Percentiles rank a stretch among this genome's conserved stretches.
These are phyloP conservation scores for Catotricha subobsoleta DNA, from an alignment of 2,888 invertebrate genomes.

Conservation along the genomic window DNA sequence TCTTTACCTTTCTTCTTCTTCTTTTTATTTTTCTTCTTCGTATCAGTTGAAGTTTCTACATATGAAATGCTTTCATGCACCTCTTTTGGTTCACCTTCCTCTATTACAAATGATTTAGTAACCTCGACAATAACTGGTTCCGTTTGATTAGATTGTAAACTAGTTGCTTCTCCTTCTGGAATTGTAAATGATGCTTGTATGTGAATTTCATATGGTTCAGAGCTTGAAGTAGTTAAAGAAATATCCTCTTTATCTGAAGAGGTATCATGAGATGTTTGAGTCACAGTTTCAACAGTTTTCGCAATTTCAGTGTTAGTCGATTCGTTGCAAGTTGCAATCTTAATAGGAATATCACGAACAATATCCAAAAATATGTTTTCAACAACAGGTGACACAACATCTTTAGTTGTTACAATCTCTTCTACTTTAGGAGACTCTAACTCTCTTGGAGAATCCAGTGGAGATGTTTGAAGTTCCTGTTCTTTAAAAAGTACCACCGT, in stretches of 20 bases:
- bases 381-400: constrained; percentile 25
- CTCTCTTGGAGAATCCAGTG: constrained; percentile 12
- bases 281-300: constrained; percentile 20
- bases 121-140: constrained; percentile 15
- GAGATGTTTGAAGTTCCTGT: constrained; percentile 19
- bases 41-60: constrained; percentile 27
- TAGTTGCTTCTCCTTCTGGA: constrained; percentile 34
- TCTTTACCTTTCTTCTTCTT: constrained; percentile 7
- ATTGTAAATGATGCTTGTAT: constrained; percentile 41
- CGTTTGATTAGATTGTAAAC: constrained; percentile 24
- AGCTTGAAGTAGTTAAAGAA: constrained; percentile 18
- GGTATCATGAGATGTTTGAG: constrained; percentile 8
- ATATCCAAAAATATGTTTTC: constrained; percentile 21
- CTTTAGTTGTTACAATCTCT: constrained; percentile 13
- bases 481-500: constrained; percentile 10
- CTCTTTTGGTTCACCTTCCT: constrained; percentile 15
- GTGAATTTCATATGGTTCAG: constrained; percentile 25
- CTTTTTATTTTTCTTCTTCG: constrained; percentile 23
- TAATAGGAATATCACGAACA: constrained; percentile 20
- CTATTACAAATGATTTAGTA: constrained; percentile 12
- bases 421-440: constrained; percentile 9
- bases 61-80: constrained; percentile 17
- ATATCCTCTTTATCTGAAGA: constrained; percentile 19
- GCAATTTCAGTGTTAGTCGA: constrained; percentile 15
- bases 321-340: constrained; percentile 13